A percentile compares a stretch with the other conserved stretches of the same genome.
Evolutionary conservation across 2,888 invertebrate species (phyloP).

Genomic region (Rosalia funebris): DNA sequence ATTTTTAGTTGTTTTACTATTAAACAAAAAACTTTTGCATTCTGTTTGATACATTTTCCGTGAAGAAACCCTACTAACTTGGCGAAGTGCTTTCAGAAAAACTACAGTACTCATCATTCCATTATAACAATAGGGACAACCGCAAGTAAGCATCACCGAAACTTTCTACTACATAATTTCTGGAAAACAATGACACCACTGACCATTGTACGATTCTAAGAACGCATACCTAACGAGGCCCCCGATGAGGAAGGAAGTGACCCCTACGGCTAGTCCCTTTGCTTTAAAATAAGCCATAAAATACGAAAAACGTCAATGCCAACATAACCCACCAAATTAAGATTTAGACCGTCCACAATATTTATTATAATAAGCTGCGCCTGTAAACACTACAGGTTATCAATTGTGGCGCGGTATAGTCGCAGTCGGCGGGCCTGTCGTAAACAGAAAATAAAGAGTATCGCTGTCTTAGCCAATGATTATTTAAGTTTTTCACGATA

Average conservation of each 20-base stretch:
- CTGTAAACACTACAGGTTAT: constrained; percentile 61
- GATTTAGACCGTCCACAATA: constrained; percentile 52
- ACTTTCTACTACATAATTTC: too few species aligned
- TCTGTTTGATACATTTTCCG: too few species aligned
- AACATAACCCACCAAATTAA: constrained; percentile 56
- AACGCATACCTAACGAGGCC: constrained; percentile 43
- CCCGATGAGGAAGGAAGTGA: constrained; percentile 54
- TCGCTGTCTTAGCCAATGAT: constrained; percentile 60
- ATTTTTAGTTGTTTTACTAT: too few species aligned
- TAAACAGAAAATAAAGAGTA: constrained; percentile 57
- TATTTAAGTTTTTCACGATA: constrained; percentile 58
- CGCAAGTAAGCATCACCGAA: too few species aligned
- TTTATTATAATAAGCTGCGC: constrained; percentile 40
- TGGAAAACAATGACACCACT: too few species aligned
- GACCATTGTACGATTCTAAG: too few species aligned
- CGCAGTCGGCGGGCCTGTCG: constrained; percentile 57
- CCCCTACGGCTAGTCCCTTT: constrained; percentile 44
- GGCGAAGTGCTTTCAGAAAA: too few species aligned
- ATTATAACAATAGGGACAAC: too few species aligned
- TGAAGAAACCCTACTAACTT: too few species aligned
- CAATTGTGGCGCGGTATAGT: constrained; percentile 58
- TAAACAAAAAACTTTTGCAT: too few species aligned
- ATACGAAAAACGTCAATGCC: constrained; percentile 58
- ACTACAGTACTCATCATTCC: too few species aligned
- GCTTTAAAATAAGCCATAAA: constrained; percentile 58